These are phyloP conservation scores for Paedocypris micromegethes DNA, from an alignment of 2,797 vertebrate species.

Conservation along the genomic window DNA sequence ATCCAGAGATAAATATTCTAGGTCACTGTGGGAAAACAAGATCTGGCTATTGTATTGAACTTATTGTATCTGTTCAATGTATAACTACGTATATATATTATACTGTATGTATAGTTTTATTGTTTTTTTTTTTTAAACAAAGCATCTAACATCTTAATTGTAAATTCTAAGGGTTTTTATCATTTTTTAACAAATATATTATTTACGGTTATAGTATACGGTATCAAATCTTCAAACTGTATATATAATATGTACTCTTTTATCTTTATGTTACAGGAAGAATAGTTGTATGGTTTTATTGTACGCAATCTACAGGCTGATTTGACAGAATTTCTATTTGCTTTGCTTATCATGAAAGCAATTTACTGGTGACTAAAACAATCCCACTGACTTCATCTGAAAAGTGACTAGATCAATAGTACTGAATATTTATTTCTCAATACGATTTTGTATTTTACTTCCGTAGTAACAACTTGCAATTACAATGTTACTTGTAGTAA, in stretches of 20 bases:
- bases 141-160: too few relatives aligned
- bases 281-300: neutral
- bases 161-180: too few relatives aligned
- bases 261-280: conserved; percentile 18
- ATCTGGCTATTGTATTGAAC: neutral
- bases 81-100: too few relatives aligned
- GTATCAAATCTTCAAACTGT: neutral
- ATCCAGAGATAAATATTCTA: neutral
- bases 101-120: too few relatives aligned
- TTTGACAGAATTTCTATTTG: neutral
- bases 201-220: too few relatives aligned
- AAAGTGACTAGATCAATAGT: too few relatives aligned
- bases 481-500: neutral
- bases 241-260: neutral
- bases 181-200: too few relatives aligned
- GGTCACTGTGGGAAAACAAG: neutral
- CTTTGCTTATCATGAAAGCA: conserved; percentile 9
- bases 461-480: neutral
- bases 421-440: too few relatives aligned
- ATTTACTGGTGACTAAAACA: neutral
- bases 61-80: too few relatives aligned
- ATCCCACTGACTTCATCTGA: too few relatives aligned
- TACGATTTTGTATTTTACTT: too few relatives aligned
- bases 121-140: too few relatives aligned
- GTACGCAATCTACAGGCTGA: conserved; percentile 2